Evolutionary conservation across 2,888 invertebrate genomes (phyloP), one percentile per base, ranked within the genome.

Genomic region (Biston betularia): DNA sequence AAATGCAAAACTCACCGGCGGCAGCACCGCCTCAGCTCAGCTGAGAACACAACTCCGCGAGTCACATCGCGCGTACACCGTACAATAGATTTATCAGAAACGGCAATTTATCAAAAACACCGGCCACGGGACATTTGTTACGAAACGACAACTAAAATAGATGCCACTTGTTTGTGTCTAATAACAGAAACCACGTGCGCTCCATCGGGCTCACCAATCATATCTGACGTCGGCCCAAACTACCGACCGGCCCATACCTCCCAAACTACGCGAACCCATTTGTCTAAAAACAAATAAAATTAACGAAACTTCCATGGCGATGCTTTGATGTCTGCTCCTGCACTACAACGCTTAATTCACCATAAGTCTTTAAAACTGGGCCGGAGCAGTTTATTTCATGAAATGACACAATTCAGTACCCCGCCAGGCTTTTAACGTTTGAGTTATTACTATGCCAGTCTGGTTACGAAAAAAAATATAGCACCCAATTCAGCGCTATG

Each of bases 321-420:
- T 46, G 74, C 86, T 89, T 88, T 88, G 86, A 88, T 86, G 85
- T 87, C 79, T 55, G 46, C 67, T 58, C 66, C 67, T 61, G 67
- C 65, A 77, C 75, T 75, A 70, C 74, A 73, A 73, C 78, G 77
- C 80, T 83, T 82, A 83, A 85, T 83, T 83, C 76, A 72, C 79
- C 77, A 85, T 83, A 84, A 82, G 78, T 84, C 84, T 82, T 80
- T 73, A 76, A 79, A 89, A 84, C 80, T 87, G 75, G 88, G 87
- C 77, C 88, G 83, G 72, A 79, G 82, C 77, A 79, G 83, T 86
- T 84, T 86, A 82, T 88, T 86, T 82, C 79, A 79, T 83, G 73
- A 79, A 85, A 84, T 83, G 88, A 87, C 87, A 89, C 84, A 80
- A 82, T 84, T 80, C 77, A 75, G 65, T 71, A 68, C 68, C 73